phyloP scores from a whole-genome alignment of 2,888 invertebrate genomes.

The Ormyrus pomaceus region DNA sequence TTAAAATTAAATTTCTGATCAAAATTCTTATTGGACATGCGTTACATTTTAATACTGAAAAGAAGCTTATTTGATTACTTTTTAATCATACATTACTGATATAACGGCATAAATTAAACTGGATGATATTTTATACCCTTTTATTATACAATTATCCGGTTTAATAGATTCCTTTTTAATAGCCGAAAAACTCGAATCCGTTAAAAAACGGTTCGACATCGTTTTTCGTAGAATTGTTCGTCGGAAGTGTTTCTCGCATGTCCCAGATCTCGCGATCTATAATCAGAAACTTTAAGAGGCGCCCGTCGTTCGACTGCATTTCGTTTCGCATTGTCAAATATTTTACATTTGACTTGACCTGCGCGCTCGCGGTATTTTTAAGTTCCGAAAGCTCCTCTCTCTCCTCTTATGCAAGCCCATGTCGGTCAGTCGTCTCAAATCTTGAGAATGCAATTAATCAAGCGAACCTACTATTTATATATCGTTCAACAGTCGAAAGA shows the following conservation, averaged over 20 bases:
- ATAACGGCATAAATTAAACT: too few relatives aligned
- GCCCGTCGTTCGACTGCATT: conserved; percentile 43
- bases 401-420: conserved; percentile 5
- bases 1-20: too few relatives aligned
- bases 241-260: conserved; percentile 43
- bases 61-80: too few relatives aligned
- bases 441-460: conserved; percentile 34
- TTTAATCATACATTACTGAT: too few relatives aligned
- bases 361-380: conserved; percentile 42
- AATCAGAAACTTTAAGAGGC: conserved; percentile 52
- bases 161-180: too few relatives aligned
- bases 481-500: too few relatives aligned
- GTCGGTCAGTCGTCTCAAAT: neutral
- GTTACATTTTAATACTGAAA: too few relatives aligned
- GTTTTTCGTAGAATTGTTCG: neutral
- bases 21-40: too few relatives aligned
- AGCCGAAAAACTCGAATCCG: too few relatives aligned
- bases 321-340: conserved; percentile 53
- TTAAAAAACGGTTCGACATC: too few relatives aligned
- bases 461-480: neutral
- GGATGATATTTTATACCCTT: too few relatives aligned
- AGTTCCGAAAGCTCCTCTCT: conserved; percentile 2
- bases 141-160: too few relatives aligned
- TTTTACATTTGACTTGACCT: conserved; percentile 52
- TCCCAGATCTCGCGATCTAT: conserved; percentile 51